phyloP scores from a whole-genome alignment of 23 tunicate genomes.

The Styela plicata region DNA sequence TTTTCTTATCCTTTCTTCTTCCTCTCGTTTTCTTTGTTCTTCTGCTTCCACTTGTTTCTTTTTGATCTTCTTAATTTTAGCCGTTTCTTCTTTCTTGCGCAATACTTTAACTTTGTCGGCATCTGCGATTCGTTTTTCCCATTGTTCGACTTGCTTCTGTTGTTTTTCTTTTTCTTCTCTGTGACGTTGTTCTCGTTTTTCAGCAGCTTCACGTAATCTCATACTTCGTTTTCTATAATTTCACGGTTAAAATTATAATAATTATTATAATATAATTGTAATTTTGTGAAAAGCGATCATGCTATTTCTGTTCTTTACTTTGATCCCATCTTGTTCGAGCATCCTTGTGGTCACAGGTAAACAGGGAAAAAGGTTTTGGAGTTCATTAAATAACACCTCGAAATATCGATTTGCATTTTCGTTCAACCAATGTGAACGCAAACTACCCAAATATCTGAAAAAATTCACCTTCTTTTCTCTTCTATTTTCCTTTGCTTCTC shows the following conservation, averaged over 20 bases:
- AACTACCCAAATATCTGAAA: too few species aligned
- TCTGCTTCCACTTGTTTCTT: conserved; percentile 76
- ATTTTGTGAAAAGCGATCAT: too few species aligned
- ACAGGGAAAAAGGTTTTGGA: too few species aligned
- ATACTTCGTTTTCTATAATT: conserved; percentile 1
- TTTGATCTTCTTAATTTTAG: conserved; percentile 43
- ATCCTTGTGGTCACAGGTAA: too few species aligned
- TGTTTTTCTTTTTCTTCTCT: conserved; percentile 40
- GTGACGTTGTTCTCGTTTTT: conserved; percentile 9
- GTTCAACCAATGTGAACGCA: too few species aligned
- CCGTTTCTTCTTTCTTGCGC: conserved; percentile 47
- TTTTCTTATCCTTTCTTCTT: conserved; percentile 46
- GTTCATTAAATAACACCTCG: too few species aligned
- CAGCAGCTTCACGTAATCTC: conserved; percentile 14
- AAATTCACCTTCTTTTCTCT: conserved; percentile 11
- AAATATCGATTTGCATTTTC: too few species aligned
- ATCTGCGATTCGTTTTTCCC: conserved; percentile 57
- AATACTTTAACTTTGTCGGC: conserved; percentile 56
- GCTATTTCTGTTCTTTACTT: too few species aligned
- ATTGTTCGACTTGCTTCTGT: conserved; percentile 46
- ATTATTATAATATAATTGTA: too few species aligned
- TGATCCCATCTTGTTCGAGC: too few species aligned
- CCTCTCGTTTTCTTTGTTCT: conserved; percentile 58
- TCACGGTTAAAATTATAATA: neutral
- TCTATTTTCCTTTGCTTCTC: conserved; percentile 13